A percentile compares a stretch with the other conserved stretches of the same genome.
phyloP scores from a whole-genome alignment of 2,113 vertebrate species.

The Montifringilla adamsi region DNA sequence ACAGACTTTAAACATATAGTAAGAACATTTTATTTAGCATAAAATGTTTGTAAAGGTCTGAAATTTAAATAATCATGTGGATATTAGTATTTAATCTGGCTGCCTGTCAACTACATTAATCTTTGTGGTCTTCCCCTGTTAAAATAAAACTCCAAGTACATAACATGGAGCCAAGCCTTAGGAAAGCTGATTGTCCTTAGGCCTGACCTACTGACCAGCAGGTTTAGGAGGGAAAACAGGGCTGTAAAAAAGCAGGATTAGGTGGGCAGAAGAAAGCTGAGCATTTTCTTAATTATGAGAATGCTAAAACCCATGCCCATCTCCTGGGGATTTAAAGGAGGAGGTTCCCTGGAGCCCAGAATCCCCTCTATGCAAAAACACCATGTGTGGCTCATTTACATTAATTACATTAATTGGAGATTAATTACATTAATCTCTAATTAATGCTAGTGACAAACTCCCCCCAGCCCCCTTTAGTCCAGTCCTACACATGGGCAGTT shows the following conservation, averaged over 20 bases:
- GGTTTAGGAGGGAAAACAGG: not conserved
- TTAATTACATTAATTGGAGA: not conserved
- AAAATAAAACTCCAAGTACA: not conserved
- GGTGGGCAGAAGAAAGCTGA: not conserved
- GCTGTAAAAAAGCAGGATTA: not conserved
- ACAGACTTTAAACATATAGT: conserved; percentile 15
- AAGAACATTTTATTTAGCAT: conserved; percentile 40
- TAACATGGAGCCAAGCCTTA: not conserved
- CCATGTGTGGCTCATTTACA: too few species aligned
- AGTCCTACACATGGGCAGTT: rapidly evolving
- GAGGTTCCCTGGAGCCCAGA: not conserved
- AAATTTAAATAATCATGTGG: conserved; percentile 51
- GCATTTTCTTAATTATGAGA: not conserved
- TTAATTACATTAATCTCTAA: not conserved
- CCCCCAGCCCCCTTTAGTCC: not conserved
- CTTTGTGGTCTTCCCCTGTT: not conserved
- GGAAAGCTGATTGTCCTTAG: not conserved
- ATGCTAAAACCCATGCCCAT: not conserved
- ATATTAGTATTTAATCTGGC: conserved; percentile 57
- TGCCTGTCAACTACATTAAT: conserved; percentile 38
- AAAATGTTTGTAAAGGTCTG: conserved; percentile 32
- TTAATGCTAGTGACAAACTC: not conserved
- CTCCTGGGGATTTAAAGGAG: not conserved
- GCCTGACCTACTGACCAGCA: not conserved
- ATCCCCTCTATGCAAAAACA: not conserved